phyloP scores from a whole-genome alignment of 23 tunicate species.

The Trididemnum clinides region DNA sequence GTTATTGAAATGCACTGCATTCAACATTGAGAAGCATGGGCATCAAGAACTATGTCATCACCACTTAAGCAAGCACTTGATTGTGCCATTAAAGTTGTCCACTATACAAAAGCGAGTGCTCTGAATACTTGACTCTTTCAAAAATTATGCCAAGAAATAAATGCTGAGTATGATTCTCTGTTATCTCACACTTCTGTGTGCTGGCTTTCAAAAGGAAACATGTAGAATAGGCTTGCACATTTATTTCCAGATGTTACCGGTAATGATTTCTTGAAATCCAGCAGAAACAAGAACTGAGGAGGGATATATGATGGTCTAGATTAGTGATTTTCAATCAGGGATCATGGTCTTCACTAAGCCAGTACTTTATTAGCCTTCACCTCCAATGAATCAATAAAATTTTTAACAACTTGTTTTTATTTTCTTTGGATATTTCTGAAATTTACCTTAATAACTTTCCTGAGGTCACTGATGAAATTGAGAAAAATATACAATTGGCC shows the following conservation, averaged over 20 bases:
- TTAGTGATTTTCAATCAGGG: no score
- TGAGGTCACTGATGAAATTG: no score
- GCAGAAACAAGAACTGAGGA: background rate
- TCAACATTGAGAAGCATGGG: conserved; percentile 37
- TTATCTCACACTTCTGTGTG: conserved; percentile 15
- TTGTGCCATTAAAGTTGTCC: conserved; percentile 42
- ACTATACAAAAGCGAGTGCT: conserved; percentile 6
- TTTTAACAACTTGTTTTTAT: no score
- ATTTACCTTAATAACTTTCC: no score
- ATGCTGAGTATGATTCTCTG: conserved; percentile 40
- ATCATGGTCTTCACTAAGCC: no score
- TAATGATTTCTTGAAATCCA: background rate
- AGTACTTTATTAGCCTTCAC: no score
- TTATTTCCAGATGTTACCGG: background rate
- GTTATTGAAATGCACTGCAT: conserved; percentile 28
- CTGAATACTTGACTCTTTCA: conserved; percentile 47
- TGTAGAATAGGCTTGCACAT: background rate
- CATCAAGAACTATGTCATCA: no score
- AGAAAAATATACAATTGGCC: no score
- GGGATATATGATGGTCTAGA: no score
- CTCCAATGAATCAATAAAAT: no score
- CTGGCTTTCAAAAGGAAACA: background rate
- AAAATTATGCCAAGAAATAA: conserved; percentile 34
- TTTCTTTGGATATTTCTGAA: no score
- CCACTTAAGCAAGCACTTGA: conserved; percentile 46